A percentile compares a stretch with the other conserved stretches of the same genome.
phyloP scores from a whole-genome alignment of 2,113 vertebrate genomes.

The Galemys pyrenaicus region DNA sequence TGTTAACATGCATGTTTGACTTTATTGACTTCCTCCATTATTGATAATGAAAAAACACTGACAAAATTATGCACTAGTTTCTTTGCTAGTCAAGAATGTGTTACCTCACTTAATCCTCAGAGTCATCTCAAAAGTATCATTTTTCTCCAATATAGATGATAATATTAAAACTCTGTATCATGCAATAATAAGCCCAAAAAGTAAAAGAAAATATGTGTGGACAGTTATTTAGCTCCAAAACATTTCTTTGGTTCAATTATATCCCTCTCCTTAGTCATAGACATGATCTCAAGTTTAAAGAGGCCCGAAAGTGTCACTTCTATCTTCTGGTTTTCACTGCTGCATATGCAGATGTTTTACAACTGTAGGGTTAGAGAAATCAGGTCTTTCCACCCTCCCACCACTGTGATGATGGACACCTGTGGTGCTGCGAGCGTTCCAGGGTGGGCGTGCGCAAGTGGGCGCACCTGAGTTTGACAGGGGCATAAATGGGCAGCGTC shows the following conservation, averaged over 20 bases:
- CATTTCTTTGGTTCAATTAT: not conserved
- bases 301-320: rapidly evolving
- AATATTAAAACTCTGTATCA: not conserved
- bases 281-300: not conserved
- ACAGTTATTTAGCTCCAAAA: not conserved
- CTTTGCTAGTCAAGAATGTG: too few relatives aligned
- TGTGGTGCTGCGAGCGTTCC: too few relatives aligned
- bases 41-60: not conserved
- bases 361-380: too few relatives aligned
- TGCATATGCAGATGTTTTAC: not conserved
- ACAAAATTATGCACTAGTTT: not conserved
- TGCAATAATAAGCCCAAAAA: not conserved
- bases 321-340: rapidly evolving
- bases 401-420: too few relatives aligned
- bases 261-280: not conserved
- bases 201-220: not conserved
- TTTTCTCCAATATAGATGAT: not conserved
- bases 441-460: too few relatives aligned
- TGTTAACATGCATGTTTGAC: not conserved
- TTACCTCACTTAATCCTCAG: not conserved
- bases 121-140: not conserved
- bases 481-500: too few relatives aligned
- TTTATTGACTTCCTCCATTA: not conserved
- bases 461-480: too few relatives aligned
- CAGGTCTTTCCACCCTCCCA: too few relatives aligned